Percentiles rank a stretch among this genome's conserved stretches.
phyloP scores from a whole-genome alignment of 1,140 invertebrate species.

The Cherax destructor region DNA sequence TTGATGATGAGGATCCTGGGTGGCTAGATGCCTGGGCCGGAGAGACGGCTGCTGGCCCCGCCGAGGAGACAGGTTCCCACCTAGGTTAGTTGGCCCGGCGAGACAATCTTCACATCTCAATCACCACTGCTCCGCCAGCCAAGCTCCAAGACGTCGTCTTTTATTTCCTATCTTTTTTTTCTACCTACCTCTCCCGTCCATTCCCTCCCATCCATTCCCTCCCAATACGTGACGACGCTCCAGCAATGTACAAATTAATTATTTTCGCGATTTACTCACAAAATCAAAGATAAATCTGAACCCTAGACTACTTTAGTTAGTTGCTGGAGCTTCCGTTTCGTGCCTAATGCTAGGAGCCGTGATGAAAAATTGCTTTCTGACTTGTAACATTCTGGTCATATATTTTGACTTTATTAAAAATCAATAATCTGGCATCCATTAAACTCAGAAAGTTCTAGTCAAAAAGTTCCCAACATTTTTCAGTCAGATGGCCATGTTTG shows the following conservation, averaged over 20 bases:
- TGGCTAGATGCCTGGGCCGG: constrained; percentile 42
- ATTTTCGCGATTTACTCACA: not conserved
- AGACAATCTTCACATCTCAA: constrained; percentile 18
- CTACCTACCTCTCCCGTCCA: constrained; percentile 21
- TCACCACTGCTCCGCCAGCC: constrained; percentile 37
- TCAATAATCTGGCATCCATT: not conserved
- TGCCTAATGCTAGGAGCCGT: not conserved
- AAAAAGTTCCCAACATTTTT: not conserved
- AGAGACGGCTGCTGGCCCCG: constrained; percentile 23
- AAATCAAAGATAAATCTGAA: not conserved
- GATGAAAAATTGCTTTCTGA: not conserved
- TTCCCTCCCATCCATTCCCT: not conserved
- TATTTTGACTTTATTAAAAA: not conserved
- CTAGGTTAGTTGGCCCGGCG: constrained; percentile 58
- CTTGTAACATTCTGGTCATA: not conserved
- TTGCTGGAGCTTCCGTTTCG: not conserved
- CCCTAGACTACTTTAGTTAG: not conserved
- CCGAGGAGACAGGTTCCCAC: constrained; percentile 31
- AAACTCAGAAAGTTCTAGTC: not conserved
- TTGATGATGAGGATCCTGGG: constrained; percentile 34
- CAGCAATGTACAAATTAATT: not conserved
- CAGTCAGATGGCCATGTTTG: not conserved
- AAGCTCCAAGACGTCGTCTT: constrained; percentile 46
- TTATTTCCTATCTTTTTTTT: constrained; percentile 31
- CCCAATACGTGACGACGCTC: not conserved